Base-by-base conservation (phyloP, 2,797 vertebrate species). In the Sebastes hopkinsi region DNA sequence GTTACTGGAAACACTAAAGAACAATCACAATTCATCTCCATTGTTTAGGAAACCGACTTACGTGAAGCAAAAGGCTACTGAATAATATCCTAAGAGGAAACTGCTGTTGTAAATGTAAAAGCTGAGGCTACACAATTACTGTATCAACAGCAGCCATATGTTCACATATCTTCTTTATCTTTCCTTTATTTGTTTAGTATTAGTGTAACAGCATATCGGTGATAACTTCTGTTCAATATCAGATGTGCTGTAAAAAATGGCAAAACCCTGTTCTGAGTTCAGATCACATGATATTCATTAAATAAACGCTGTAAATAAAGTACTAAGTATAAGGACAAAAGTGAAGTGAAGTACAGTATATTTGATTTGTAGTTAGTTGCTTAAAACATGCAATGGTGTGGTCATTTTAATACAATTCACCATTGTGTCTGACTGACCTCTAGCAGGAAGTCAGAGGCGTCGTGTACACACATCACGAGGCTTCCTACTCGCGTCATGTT, bases 401-500 rank as follows among this genome's bases (percentile, higher is more conserved):
- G 20, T 6, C 1, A 55, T 58, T 52, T 36, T 10, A 22, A 5
- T 8, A 22, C 46, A 65, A 13, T 38, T 71, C 20, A 10, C 16
- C 23, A 58, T 13, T 1, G 20, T 13, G 42, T 77, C 34, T 32
- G 6, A 56, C 95, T 95, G 85, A 97, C 98, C 97, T 99, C 98
- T 23, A 99, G 85, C 62, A 97, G 91, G 91, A 96, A 96, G 93
- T 99, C 98, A 1, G 97, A 96, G 58, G 95, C 84, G 14, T 99
- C 98, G 1, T 98, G 98, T 54, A 99, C 93, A 65, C 96, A 97
- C 81, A 98, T 83, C 81, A 98, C 95, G 70, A 99, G 94, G 20
- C 96, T 97, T 9, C 98, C 98, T 6, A 98, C 96, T 22, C 97
- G 96, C 52, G 96, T 93, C 98, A 99, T 98, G 90, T 98, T 98